These are phyloP conservation scores for Neocloeon triangulifer DNA, from an alignment of 1,140 invertebrate species.

Conservation along the genomic window DNA sequence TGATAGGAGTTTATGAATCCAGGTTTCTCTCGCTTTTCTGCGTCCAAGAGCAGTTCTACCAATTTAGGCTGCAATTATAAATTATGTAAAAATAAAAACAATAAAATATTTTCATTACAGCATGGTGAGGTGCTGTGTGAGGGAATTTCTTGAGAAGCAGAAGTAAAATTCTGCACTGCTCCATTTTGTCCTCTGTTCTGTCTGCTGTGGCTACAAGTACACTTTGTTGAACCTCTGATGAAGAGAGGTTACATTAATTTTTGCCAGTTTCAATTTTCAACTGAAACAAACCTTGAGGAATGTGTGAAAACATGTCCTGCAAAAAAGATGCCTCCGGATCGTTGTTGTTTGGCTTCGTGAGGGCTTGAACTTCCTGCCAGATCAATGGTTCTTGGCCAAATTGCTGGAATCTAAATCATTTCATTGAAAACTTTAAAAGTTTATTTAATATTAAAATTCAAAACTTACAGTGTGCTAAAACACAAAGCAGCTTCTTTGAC, in stretches of 20 bases:
- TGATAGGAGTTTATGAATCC: conserved; percentile 42
- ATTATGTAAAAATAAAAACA: conserved; percentile 7
- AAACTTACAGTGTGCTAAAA: conserved; percentile 38
- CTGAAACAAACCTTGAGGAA: conserved; percentile 5
- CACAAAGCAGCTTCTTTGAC: conserved; percentile 60
- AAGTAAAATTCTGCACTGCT: conserved; percentile 58
- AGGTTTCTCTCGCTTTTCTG: conserved; percentile 45
- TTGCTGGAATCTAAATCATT: conserved; percentile 24
- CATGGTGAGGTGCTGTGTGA: conserved; percentile 47
- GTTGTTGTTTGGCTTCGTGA: conserved; percentile 36
- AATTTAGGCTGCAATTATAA: conserved; percentile 25
- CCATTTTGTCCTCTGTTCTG: conserved; percentile 65
- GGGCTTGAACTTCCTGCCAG: conserved; percentile 55
- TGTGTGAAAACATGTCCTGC: conserved; percentile 19
- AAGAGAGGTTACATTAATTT: conserved; percentile 7
- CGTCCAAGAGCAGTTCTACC: conserved; percentile 48
- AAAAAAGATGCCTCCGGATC: conserved; percentile 27
- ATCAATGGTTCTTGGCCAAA: conserved; percentile 37
- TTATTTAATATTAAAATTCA: not conserved
- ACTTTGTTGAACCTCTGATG: conserved; percentile 47
- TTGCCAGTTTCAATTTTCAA: not conserved
- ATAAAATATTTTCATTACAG: conserved; percentile 26
- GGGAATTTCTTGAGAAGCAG: conserved; percentile 60
- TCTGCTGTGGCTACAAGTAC: conserved; percentile 59
- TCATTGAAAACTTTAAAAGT: conserved; percentile 3